Conservation (phyloP, 2,113 vertebrate genomes). For the Thymallus thymallus region DNA sequence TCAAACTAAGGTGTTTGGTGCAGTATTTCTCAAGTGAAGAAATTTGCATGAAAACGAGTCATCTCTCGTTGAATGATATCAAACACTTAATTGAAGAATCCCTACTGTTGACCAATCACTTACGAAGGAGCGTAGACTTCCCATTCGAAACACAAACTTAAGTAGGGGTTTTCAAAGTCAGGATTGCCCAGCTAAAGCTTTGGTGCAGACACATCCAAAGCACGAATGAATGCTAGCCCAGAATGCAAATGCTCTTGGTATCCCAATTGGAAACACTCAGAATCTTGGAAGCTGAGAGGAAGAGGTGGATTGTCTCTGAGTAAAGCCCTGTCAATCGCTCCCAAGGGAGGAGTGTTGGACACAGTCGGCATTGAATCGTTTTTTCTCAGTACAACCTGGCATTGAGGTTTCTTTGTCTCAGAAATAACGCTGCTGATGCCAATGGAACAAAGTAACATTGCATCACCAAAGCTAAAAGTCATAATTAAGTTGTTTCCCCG, state of each 20-base stretch:
- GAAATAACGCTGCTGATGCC: constrained; percentile 18
- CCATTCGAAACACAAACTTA: too few species aligned
- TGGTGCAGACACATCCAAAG: constrained; percentile 37
- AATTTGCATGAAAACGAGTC: too few species aligned
- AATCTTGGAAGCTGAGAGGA: constrained; percentile 46
- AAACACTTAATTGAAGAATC: too few species aligned
- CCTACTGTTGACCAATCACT: too few species aligned
- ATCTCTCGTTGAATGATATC: too few species aligned
- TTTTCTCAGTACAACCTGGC: constrained; percentile 44
- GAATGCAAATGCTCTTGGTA: constrained; percentile 52
- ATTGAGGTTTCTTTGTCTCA: constrained; percentile 46
- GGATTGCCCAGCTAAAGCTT: constrained; percentile 43
- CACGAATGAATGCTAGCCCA: constrained; percentile 18
- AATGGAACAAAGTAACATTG: constrained; percentile 45
- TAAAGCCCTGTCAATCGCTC: constrained; percentile 59
- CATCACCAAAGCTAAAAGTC: constrained; percentile 37
- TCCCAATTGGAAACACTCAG: constrained; percentile 47
- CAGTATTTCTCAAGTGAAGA: too few species aligned
- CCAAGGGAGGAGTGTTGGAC: constrained; percentile 40
- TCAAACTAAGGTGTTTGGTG: too few species aligned
- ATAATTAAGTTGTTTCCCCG: constrained; percentile 43
- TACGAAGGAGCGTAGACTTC: too few species aligned
- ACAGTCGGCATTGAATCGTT: constrained; percentile 26
- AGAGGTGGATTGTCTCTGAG: constrained; percentile 47
- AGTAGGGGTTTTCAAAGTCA: constrained; percentile 35